Evolutionary conservation across 2,797 vertebrate species (phyloP).

Genomic region (Phrynocephalus guinanensis): DNA sequence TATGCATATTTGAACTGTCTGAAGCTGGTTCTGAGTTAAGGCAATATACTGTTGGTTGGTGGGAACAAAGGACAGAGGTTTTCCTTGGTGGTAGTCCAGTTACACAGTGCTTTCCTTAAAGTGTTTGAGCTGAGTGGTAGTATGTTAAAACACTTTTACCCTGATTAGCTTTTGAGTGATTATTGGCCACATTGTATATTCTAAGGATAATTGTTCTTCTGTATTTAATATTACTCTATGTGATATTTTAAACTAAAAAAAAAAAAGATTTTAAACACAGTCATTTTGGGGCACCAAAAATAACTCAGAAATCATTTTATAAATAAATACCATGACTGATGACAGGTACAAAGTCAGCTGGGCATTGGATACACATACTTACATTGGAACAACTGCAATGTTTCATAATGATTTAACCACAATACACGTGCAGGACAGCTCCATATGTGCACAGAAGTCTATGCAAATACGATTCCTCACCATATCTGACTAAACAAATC

Average conservation of each 20-base stretch:
- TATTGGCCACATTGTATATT: background rate
- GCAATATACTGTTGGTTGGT: background rate
- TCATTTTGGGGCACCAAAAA: background rate
- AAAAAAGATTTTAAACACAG: background rate
- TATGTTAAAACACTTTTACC: background rate
- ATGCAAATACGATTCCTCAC: background rate
- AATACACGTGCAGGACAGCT: background rate
- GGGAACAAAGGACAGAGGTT: background rate
- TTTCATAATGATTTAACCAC: background rate
- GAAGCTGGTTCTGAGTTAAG: background rate
- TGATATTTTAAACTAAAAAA: background rate
- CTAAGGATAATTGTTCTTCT: background rate
- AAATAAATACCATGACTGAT: background rate
- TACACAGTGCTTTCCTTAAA: background rate
- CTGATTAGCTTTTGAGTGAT: background rate
- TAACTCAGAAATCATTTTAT: background rate
- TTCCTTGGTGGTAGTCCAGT: background rate
- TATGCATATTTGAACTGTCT: constrained; percentile 39
- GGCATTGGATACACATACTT: background rate
- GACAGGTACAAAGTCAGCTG: background rate
- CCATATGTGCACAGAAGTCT: background rate
- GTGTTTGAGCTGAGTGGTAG: background rate
- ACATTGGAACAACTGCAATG: background rate
- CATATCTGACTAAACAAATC: background rate
- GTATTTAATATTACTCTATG: background rate